phyloP scores from a whole-genome alignment of 2,888 invertebrate species.

The Lithophane semibrunnea region DNA sequence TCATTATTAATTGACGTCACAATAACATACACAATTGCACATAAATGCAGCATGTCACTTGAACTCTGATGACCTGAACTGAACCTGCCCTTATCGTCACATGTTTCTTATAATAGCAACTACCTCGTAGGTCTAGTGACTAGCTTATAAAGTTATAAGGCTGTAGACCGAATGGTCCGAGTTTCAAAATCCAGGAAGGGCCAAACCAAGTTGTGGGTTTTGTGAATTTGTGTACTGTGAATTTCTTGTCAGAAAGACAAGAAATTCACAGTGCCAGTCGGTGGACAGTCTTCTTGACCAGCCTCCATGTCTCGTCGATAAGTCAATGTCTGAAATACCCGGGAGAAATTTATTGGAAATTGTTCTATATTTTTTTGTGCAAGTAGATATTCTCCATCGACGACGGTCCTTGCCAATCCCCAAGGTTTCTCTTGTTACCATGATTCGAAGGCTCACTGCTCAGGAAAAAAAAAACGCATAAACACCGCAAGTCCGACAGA shows the following conservation, averaged over 20 bases:
- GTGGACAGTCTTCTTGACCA: no score
- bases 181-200: not conserved
- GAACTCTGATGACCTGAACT: conserved; percentile 27
- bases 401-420: not conserved
- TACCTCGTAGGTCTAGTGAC: not conserved
- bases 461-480: no score
- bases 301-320: not conserved
- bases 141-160: not conserved
- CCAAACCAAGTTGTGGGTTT: not conserved
- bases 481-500: not conserved
- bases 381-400: no score
- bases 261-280: not conserved
- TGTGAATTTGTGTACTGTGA: no score
- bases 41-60: not conserved
- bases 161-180: not conserved
- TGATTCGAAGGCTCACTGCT: not conserved
- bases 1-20: conserved; percentile 4
- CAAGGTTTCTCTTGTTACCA: not conserved
- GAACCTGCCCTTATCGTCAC: not conserved
- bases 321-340: no score
- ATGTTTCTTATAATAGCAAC: not conserved
- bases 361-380: no score
- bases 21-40: not conserved
- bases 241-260: no score
- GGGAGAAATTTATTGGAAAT: not conserved